Evolutionary conservation across 64 coral and sea anemone species (phyloP).

Genomic region (Actinia equina): DNA sequence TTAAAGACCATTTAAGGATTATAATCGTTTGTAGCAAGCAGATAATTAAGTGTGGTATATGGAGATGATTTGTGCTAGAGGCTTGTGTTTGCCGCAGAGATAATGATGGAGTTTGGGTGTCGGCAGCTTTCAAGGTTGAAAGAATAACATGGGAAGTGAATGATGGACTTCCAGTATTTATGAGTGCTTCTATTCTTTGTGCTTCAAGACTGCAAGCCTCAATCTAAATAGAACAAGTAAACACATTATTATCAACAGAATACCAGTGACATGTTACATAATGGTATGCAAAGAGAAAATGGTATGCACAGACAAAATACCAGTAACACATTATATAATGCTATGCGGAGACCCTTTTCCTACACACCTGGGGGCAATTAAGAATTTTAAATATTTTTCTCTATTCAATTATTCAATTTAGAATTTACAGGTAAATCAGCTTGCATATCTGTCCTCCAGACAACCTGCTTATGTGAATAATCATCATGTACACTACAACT

Average conservation of each 20-base stretch:
- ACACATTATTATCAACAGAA: not conserved
- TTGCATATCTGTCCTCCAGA: too few relatives aligned
- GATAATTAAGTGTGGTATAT: not conserved
- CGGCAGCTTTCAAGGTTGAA: slow-evolving; percentile 68
- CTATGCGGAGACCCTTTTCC: too few relatives aligned
- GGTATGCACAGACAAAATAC: too few relatives aligned
- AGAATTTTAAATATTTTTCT: too few relatives aligned
- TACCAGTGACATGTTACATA: not conserved
- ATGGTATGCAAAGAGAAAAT: too few relatives aligned
- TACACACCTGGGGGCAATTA: too few relatives aligned
- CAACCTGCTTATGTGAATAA: too few relatives aligned
- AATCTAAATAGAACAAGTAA: slow-evolving; percentile 50
- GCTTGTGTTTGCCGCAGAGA: not conserved
- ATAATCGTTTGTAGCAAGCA: slow-evolving; percentile 1
- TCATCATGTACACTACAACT: too few relatives aligned
- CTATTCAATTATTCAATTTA: too few relatives aligned
- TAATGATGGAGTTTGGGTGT: slow-evolving; percentile 48
- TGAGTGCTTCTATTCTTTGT: slow-evolving; percentile 85
- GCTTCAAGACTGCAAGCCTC: slow-evolving; percentile 90
- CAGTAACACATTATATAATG: too few relatives aligned
- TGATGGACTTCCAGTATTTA: slow-evolving; percentile 78
- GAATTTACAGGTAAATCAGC: too few relatives aligned
- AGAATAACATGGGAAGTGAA: slow-evolving; percentile 89
- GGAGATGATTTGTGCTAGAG: not conserved
- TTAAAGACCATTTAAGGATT: slow-evolving; percentile 14